Conservation (phyloP, 2,113 vertebrate genomes). For the Cervus canadensis region DNA sequence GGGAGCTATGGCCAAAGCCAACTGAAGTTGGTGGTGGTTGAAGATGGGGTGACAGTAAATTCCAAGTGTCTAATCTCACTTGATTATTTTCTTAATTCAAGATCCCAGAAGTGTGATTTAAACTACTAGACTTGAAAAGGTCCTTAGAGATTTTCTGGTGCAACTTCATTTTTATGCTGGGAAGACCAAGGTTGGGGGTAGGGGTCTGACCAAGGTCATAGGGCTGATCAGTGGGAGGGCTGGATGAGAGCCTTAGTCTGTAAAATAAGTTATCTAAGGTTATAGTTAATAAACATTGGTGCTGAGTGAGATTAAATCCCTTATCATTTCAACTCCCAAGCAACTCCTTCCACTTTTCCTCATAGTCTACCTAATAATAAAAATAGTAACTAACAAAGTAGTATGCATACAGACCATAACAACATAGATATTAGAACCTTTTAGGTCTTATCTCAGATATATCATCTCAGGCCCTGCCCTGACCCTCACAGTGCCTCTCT, state of each 20-base stretch:
- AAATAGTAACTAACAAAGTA: conserved; percentile 25
- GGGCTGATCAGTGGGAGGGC: background rate
- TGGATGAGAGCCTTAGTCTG: background rate
- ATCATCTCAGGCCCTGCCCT: background rate
- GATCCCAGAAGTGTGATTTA: conserved; percentile 10
- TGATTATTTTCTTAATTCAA: conserved; percentile 2
- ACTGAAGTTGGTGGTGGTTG: background rate
- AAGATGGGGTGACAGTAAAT: background rate
- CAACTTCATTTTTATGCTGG: background rate
- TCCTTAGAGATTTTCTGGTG: background rate
- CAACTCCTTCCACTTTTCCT: background rate
- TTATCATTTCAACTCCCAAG: background rate
- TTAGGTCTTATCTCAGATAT: background rate
- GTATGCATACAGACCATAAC: background rate
- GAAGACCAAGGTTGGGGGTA: background rate
- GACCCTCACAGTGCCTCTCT: background rate
- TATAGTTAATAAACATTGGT: background rate
- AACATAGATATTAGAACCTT: background rate
- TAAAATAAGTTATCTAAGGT: background rate
- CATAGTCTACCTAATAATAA: background rate
- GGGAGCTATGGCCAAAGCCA: background rate
- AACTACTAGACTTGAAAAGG: background rate
- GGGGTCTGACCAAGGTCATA: background rate
- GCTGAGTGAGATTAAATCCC: background rate
- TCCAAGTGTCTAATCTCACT: background rate